These are phyloP conservation scores for Athrips mouffetella DNA, from an alignment of 2,888 invertebrate species.

Conservation along the genomic window DNA sequence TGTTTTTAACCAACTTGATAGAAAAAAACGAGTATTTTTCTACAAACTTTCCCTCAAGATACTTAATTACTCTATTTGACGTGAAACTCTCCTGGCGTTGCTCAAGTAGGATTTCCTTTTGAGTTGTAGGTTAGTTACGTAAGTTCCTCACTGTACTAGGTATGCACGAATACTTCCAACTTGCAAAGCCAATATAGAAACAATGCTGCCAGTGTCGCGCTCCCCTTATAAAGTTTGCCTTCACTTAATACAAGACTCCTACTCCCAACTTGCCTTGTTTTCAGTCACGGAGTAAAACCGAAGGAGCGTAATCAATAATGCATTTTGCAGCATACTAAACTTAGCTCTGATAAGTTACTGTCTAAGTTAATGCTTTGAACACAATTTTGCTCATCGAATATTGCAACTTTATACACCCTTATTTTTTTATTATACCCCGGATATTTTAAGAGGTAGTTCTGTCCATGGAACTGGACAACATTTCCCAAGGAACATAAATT, in stretches of 20 bases:
- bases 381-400: not conserved
- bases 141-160: conserved; percentile 33
- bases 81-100: not conserved
- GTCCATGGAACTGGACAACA: too few species aligned
- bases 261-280: conserved; percentile 33
- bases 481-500: too few species aligned
- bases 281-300: conserved; percentile 31
- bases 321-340: conserved; percentile 19
- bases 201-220: conserved; percentile 53
- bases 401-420: not conserved
- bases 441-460: too few species aligned
- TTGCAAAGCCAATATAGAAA: conserved; percentile 60
- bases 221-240: conserved; percentile 51
- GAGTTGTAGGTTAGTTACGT: conserved; percentile 35
- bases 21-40: not conserved
- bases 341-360: conserved; percentile 7
- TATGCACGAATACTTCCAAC: conserved; percentile 52
- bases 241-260: conserved; percentile 40
- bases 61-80: not conserved
- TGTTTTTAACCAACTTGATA: not conserved
- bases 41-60: not conserved
- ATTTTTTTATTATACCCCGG: not conserved
- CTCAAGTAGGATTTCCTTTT: conserved; percentile 35
- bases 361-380: conserved; percentile 12
- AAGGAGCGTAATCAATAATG: conserved; percentile 40